Evolutionary conservation across 2,113 vertebrate genomes (phyloP).

Genomic region (Forbesichthys agassizii): DNA sequence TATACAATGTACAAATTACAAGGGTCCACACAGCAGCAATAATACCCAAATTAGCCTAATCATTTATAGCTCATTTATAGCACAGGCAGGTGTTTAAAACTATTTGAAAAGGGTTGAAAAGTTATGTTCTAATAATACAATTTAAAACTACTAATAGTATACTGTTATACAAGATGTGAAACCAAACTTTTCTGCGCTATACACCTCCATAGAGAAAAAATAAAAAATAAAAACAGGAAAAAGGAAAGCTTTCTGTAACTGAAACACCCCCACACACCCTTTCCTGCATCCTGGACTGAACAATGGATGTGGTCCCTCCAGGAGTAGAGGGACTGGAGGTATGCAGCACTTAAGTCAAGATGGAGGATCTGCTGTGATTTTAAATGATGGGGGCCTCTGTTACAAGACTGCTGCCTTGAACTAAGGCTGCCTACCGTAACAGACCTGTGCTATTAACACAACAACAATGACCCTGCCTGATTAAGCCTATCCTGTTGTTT

Average conservation of each 20-base stretch:
- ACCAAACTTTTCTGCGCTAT: neutral
- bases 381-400: neutral
- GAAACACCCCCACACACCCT: constrained; percentile 71
- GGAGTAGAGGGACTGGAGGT: constrained; percentile 32
- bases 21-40: too few relatives aligned
- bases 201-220: constrained; percentile 59
- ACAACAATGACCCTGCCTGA: neutral
- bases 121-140: neutral
- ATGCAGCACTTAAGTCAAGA: constrained; percentile 13
- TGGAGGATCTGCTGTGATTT: neutral
- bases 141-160: neutral
- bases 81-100: neutral
- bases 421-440: neutral
- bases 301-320: constrained; percentile 57
- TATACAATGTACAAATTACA: neutral
- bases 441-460: neutral
- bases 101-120: neutral
- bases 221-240: constrained; percentile 77
- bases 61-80: neutral
- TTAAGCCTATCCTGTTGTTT: neutral
- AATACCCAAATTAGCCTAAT: too few relatives aligned
- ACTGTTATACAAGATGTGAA: neutral
- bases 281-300: constrained; percentile 80
- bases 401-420: neutral
- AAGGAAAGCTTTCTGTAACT: constrained; percentile 56